phyloP scores from a whole-genome alignment of 2,797 vertebrate species.

The Anguilla marmorata region DNA sequence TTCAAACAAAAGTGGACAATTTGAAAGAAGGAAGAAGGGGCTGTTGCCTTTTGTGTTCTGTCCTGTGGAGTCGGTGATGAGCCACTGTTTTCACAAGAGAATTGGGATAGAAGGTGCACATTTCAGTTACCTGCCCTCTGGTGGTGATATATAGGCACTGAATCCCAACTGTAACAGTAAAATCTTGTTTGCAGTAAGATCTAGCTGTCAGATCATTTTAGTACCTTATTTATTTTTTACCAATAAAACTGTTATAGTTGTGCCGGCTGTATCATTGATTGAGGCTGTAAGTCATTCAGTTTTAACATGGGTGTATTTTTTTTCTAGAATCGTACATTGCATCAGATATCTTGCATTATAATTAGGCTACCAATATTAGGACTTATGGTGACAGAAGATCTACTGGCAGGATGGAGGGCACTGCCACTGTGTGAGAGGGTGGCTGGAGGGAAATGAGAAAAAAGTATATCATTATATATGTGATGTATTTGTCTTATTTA shows the following conservation, averaged over 20 bases:
- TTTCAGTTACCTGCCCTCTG: constrained; percentile 4
- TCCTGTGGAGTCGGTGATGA: background rate
- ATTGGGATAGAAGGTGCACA: background rate
- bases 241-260: background rate
- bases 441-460: no score
- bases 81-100: background rate
- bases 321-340: background rate
- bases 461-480: no score
- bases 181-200: background rate
- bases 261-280: background rate
- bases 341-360: background rate
- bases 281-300: background rate
- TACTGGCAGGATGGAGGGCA: no score
- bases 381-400: no score
- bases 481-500: background rate
- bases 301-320: background rate
- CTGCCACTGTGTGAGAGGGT: no score
- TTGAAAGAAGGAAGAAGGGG: background rate
- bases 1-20: background rate
- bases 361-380: background rate
- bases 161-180: background rate
- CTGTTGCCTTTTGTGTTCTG: background rate
- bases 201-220: background rate
- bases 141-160: background rate
- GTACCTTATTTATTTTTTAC: background rate